Evolutionary conservation across 2,113 vertebrate species (phyloP).

Genomic region (Pimephales promelas): DNA sequence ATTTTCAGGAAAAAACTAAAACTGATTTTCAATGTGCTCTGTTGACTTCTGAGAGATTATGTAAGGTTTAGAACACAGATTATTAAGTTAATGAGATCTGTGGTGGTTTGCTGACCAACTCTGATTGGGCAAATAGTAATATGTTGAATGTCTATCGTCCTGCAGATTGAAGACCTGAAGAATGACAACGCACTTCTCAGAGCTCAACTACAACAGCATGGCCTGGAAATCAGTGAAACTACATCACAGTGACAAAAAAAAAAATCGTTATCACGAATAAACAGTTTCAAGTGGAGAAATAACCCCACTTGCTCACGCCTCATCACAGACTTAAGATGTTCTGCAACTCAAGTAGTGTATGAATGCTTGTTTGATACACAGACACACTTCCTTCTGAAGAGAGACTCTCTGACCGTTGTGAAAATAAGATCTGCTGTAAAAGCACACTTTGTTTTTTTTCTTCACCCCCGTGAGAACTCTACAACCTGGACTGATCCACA

Average conservation of each 20-base stretch:
- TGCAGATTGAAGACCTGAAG: conserved; percentile 88
- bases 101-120: background rate
- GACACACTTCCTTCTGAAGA: conserved; percentile 18
- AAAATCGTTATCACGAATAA: conserved; percentile 4
- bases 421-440: conserved; percentile 35
- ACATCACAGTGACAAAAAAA: conserved; percentile 77
- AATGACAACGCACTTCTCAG: conserved; percentile 89
- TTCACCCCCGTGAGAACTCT: conserved; percentile 25
- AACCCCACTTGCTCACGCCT: conserved; percentile 49
- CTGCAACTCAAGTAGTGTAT: conserved; percentile 47
- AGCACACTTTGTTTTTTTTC: conserved; percentile 35
- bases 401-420: conserved; percentile 41
- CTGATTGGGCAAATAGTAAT: background rate
- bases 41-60: background rate
- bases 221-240: conserved; percentile 82
- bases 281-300: conserved; percentile 30
- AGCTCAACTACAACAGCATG: conserved; percentile 89
- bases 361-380: conserved; percentile 45
- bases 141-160: background rate
- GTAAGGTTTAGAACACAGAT: background rate
- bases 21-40: too few species aligned
- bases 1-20: too few species aligned
- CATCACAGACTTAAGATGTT: conserved; percentile 53
- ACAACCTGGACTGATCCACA: background rate
- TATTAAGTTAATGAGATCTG: background rate